These are phyloP conservation scores for Rhadinocentrus ornatus DNA, from an alignment of 2,797 vertebrate species.

Conservation along the genomic window DNA sequence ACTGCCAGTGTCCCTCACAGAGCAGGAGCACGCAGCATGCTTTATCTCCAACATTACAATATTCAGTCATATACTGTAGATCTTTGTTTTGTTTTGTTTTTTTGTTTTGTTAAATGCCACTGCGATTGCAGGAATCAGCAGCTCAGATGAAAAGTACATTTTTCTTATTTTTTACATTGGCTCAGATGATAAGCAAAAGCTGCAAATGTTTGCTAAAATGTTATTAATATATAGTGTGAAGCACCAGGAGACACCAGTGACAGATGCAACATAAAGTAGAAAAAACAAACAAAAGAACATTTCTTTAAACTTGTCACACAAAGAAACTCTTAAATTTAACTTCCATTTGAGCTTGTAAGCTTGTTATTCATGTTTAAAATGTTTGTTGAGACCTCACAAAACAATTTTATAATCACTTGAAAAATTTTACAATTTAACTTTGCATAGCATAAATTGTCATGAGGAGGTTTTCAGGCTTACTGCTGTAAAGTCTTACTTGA, in stretches of 20 bases:
- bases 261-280: slow-evolving; percentile 48
- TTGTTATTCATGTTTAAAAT: slow-evolving; percentile 51
- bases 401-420: slow-evolving; percentile 1
- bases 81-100: slow-evolving; percentile 12
- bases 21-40: slow-evolving; percentile 72
- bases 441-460: slow-evolving; percentile 77
- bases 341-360: slow-evolving; percentile 55
- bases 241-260: slow-evolving; percentile 73
- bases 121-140: slow-evolving; percentile 45
- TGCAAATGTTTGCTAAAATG: slow-evolving; percentile 37
- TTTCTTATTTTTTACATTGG: slow-evolving; percentile 58
- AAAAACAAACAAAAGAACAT: slow-evolving; percentile 33
- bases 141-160: slow-evolving; percentile 48
- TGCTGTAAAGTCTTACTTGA: slow-evolving; percentile 49
- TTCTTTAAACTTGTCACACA: slow-evolving; percentile 6
- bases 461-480: slow-evolving; percentile 57
- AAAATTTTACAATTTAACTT: slow-evolving; percentile 60
- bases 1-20: slow-evolving; percentile 62
- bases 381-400: slow-evolving; percentile 32
- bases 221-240: slow-evolving; percentile 54
- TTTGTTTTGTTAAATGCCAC: no score
- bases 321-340: slow-evolving; percentile 36
- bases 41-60: slow-evolving; percentile 65
- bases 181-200: slow-evolving; percentile 63
- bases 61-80: no score